Percentiles rank a stretch among this genome's conserved stretches.
phyloP scores from a whole-genome alignment of 2,113 vertebrate genomes.

The Cyprinodon brontotheroides region DNA sequence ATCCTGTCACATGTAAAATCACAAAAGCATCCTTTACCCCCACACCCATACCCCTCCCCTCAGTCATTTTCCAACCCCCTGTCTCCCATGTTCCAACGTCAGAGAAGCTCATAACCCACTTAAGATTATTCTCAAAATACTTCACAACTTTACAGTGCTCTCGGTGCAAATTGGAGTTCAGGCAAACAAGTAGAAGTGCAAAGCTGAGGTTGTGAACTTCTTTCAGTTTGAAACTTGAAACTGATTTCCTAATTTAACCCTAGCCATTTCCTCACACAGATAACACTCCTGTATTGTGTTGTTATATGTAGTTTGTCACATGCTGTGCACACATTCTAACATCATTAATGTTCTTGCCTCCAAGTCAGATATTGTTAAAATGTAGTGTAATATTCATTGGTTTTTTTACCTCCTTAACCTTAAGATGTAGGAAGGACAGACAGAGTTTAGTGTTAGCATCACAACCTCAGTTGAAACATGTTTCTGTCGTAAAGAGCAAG shows the following conservation, averaged over 20 bases:
- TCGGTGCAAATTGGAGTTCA: conserved; percentile 55
- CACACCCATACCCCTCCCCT: conserved; percentile 52
- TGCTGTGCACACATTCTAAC: neutral
- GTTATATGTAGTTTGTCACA: conserved; percentile 7
- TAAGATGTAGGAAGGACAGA: conserved; percentile 13
- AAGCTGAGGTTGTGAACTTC: conserved; percentile 67
- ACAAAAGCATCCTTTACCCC: conserved; percentile 73
- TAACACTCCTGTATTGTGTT: conserved; percentile 13
- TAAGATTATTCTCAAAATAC: conserved; percentile 74
- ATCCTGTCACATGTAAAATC: conserved; percentile 81
- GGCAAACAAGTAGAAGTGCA: conserved; percentile 48
- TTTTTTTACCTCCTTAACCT: conserved; percentile 24
- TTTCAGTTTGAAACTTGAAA: conserved; percentile 26
- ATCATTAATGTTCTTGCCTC: neutral
- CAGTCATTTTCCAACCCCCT: conserved; percentile 1
- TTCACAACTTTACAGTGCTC: conserved; percentile 70
- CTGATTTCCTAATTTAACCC: conserved; percentile 45
- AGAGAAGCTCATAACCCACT: conserved; percentile 76
- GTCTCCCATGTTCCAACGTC: conserved; percentile 63
- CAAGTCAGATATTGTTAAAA: conserved; percentile 19
- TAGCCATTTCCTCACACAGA: conserved; percentile 15
- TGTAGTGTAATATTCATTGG: neutral
- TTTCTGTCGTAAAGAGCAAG: conserved; percentile 41
- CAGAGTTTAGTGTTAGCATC: conserved; percentile 22
- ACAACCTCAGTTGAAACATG: conserved; percentile 30